These are phyloP conservation scores for Ploceus nigricollis DNA, from an alignment of 2,113 vertebrate species.

Conservation along the genomic window DNA sequence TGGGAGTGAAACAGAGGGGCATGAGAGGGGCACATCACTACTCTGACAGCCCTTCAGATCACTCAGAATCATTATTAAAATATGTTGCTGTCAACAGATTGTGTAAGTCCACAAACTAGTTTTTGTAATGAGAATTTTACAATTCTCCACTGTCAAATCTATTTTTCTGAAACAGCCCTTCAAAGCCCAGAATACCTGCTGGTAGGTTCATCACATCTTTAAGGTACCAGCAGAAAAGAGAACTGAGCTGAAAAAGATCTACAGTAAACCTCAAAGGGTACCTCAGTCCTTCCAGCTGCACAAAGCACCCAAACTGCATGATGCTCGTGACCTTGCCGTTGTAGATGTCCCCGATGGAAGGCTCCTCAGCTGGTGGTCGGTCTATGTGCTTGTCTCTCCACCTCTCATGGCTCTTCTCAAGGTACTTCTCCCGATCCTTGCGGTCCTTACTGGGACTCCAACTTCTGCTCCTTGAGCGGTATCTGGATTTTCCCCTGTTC, in stretches of 20 bases:
- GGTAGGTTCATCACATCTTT: neutral
- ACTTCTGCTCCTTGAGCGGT: conserved; percentile 80
- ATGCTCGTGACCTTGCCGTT: conserved; percentile 97
- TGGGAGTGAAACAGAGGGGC: conserved; percentile 16
- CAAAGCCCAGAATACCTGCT: rapidly evolving
- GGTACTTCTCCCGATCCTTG: conserved; percentile 69
- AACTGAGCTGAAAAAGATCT: neutral
- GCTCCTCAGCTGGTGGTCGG: conserved; percentile 91
- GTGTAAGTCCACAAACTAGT: rapidly evolving
- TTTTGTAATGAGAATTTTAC: neutral
- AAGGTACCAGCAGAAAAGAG: neutral
- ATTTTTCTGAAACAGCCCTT: neutral
- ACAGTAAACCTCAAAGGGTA: conserved; percentile 5
- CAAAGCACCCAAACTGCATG: conserved; percentile 99
- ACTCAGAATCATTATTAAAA: neutral
- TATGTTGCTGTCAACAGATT: neutral
- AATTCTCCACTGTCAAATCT: rapidly evolving
- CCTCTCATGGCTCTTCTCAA: conserved; percentile 71
- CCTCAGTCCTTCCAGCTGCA: conserved; percentile 95
- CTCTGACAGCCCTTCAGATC: neutral
- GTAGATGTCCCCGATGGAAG: conserved; percentile 93
- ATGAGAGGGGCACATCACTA: neutral
- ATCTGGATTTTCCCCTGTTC: conserved; percentile 70
- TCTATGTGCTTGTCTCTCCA: conserved; percentile 96
- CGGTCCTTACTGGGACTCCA: conserved; percentile 76